Evolutionary conservation across 2,888 invertebrate species (phyloP).

Genomic region (Leucozona laternaria): DNA sequence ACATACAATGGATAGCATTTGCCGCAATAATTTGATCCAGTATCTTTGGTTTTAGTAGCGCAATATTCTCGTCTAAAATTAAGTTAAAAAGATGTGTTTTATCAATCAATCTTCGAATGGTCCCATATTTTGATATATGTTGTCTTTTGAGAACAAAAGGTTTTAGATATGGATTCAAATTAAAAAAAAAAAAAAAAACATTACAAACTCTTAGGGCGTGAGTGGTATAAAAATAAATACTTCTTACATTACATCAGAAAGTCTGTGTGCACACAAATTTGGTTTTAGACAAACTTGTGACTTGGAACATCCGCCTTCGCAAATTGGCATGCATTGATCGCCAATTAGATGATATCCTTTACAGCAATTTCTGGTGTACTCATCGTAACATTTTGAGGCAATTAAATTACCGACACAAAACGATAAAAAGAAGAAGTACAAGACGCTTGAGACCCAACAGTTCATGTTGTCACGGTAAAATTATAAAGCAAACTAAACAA

Average conservation of each 20-base stretch:
- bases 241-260: fast-evolving
- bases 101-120: not conserved
- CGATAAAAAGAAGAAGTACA: not conserved
- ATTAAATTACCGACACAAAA: slow-evolving; percentile 80
- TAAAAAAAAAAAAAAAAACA: not conserved
- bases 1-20: not conserved
- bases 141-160: no score
- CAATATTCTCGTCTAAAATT: not conserved
- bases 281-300: not conserved
- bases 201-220: not conserved
- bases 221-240: no score
- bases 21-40: slow-evolving; percentile 66
- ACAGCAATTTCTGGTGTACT: not conserved
- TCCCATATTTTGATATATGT: no score
- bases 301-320: not conserved
- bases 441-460: no score
- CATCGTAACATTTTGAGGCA: not conserved
- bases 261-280: not conserved
- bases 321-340: not conserved
- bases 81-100: not conserved
- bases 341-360: not conserved
- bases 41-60: not conserved
- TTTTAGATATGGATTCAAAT: no score
- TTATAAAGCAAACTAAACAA: not conserved
- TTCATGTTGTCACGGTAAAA: slow-evolving; percentile 18